A percentile compares a stretch with the other conserved stretches of the same genome.
Evolutionary conservation across 1,140 invertebrate species (phyloP).

Genomic region (Atta texana): DNA sequence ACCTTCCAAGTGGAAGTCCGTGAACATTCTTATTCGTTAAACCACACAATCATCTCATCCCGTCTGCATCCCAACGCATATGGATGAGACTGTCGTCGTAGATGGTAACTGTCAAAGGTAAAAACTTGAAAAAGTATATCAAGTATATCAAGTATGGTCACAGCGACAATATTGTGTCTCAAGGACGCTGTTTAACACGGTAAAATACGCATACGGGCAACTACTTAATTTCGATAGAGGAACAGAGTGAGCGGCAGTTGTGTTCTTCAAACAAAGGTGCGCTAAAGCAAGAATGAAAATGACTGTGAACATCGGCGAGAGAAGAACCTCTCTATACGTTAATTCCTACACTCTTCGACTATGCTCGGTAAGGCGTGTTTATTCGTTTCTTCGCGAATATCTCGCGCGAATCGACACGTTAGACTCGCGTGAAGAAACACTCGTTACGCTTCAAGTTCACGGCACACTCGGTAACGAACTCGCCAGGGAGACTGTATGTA

Average conservation of each 20-base stretch:
- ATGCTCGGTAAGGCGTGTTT: background rate
- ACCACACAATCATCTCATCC: background rate
- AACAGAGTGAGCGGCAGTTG: background rate
- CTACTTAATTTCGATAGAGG: conserved; percentile 12
- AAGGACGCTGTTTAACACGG: conserved; percentile 67
- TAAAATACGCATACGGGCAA: conserved; percentile 45
- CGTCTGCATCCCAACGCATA: conserved; percentile 3
- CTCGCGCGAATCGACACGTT: conserved; percentile 1
- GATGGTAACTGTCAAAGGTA: conserved; percentile 16
- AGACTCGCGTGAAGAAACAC: conserved; percentile 31
- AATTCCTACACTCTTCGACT: background rate
- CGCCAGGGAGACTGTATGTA: conserved; percentile 42
- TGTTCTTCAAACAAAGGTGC: background rate
- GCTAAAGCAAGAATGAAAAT: background rate
- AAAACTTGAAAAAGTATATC: conserved; percentile 19
- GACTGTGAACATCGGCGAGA: background rate
- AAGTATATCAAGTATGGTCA: conserved; percentile 27
- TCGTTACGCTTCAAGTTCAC: conserved; percentile 66
- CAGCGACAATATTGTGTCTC: conserved; percentile 51
- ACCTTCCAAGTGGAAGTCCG: background rate
- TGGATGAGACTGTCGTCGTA: conserved; percentile 22
- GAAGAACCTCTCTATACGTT: background rate
- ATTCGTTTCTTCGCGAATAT: conserved; percentile 28
- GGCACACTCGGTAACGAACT: conserved; percentile 60
- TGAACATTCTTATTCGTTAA: background rate